Base-by-base conservation (phyloP, 2,888 invertebrate species). In the Xestobium rufovillosum region DNA sequence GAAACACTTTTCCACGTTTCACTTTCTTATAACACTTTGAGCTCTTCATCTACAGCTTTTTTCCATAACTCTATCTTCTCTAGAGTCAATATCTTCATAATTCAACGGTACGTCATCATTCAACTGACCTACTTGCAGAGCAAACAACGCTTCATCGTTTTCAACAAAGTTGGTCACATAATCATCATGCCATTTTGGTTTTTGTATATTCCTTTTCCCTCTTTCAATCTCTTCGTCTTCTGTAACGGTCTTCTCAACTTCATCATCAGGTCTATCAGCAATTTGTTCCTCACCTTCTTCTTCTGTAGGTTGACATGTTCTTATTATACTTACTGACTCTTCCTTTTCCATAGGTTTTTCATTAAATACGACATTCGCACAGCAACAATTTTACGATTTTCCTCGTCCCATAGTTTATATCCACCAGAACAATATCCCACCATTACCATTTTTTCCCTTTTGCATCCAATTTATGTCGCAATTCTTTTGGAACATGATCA, bases 21-120 rank as follows among this genome's bases (percentile, higher is more conserved):
- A 27, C 25, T 40, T 19, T 33, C 13, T 31, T 44, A 10, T 44
- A 37, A 34, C 14, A 28, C 16, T 14, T 34, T n/a, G 10, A 43
- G 14, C 23, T 43, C 41, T 6, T 38, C 31, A 16, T 38, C 26
- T 12, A 25, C 38, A 13, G 34, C 38, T 14, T 31, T 34, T 8
- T 13, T 32, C 44, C 42, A 44, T 16, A 34, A 26, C 30, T 12
- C 19, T 29, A 27, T 41, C 25, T 31, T 42, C 28, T 31, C 42
- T 36, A 9, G 26, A 27, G n/a, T 42, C 14, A 34, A 39, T 39
- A 26, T 44, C 41, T 31, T 44, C 40, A 30, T 26, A 34, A n/a
- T 38, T 36, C 10, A 28, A 6, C 14, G 40, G 32, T 26, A 42
- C 32, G 31, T 16, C 26, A 41, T 29, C 41, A 10, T 28, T 36